Evolutionary conservation across 2,797 vertebrate species (phyloP).

Genomic region (Helarctos malayanus): DNA sequence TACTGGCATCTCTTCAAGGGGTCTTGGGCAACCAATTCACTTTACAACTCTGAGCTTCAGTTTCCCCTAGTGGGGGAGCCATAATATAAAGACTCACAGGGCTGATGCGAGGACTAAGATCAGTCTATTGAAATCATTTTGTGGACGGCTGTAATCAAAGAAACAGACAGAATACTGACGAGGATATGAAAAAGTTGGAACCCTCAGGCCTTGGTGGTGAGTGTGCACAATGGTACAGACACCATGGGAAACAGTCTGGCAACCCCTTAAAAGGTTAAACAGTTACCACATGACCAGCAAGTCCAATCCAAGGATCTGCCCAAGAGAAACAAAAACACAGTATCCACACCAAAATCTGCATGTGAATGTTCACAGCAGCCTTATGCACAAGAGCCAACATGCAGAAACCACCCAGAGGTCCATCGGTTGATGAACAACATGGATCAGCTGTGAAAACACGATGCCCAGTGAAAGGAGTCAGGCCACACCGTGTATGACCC

Average conservation of each 20-base stretch:
- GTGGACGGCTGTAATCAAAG: neutral
- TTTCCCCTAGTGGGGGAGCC: neutral
- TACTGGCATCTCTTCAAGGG: neutral
- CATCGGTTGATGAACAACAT: rapidly evolving
- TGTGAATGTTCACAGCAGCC: rapidly evolving
- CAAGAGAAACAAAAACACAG: neutral
- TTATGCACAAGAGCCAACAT: rapidly evolving
- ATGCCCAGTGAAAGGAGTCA: too few relatives aligned
- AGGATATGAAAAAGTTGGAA: neutral
- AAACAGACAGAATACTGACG: neutral
- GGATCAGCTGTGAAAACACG: too few relatives aligned
- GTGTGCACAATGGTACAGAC: rapidly evolving
- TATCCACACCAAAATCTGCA: rapidly evolving
- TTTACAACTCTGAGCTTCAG: neutral
- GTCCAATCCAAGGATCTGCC: neutral
- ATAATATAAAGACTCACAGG: neutral
- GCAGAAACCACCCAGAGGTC: neutral
- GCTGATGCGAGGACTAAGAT: neutral
- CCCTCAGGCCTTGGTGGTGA: neutral
- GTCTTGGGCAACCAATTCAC: too few relatives aligned
- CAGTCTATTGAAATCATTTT: neutral
- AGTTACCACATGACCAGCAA: neutral
- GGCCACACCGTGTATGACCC: rapidly evolving
- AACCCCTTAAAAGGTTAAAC: too few relatives aligned
- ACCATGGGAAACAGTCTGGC: neutral